These are phyloP conservation scores for Periophthalmus modestus DNA, from an alignment of 2,113 vertebrate genomes.

Conservation along the genomic window DNA sequence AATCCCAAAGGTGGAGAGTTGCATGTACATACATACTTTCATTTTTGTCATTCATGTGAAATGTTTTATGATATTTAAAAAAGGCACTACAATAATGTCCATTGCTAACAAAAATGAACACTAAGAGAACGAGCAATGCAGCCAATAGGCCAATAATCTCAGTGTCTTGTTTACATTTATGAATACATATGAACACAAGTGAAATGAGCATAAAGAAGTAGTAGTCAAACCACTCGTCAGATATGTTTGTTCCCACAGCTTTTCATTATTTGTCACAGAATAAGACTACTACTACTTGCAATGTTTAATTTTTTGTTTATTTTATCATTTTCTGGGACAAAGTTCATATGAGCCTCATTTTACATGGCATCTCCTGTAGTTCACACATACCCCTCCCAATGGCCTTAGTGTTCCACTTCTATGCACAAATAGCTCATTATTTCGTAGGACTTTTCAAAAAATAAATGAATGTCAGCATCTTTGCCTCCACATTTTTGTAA, in stretches of 20 bases:
- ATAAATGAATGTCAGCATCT: conserved; percentile 50
- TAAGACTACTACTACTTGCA: conserved; percentile 23
- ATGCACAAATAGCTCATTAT: conserved; percentile 72
- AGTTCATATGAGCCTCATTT: background rate
- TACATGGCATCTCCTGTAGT: background rate
- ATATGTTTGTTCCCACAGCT: conserved; percentile 19
- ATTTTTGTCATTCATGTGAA: conserved; percentile 46
- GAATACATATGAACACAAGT: conserved; percentile 10
- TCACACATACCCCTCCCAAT: conserved; percentile 25
- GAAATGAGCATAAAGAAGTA: conserved; percentile 34
- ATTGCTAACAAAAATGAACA: background rate
- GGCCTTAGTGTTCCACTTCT: conserved; percentile 77
- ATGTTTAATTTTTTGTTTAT: conserved; percentile 32
- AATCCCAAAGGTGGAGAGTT: conserved; percentile 42
- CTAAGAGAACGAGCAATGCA: conserved; percentile 18
- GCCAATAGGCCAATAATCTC: conserved; percentile 27
- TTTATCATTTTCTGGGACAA: background rate
- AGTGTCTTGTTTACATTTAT: conserved; percentile 39
- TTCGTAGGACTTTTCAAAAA: conserved; percentile 44
- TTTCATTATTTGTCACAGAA: conserved; percentile 20
- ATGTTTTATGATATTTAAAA: conserved; percentile 22
- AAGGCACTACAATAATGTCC: background rate
- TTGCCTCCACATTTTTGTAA: conserved; percentile 61
- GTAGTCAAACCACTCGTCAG: conserved; percentile 16
- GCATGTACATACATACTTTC: conserved; percentile 65